phyloP scores from a whole-genome alignment of 2,888 invertebrate genomes.

The Vesta saturnalis region DNA sequence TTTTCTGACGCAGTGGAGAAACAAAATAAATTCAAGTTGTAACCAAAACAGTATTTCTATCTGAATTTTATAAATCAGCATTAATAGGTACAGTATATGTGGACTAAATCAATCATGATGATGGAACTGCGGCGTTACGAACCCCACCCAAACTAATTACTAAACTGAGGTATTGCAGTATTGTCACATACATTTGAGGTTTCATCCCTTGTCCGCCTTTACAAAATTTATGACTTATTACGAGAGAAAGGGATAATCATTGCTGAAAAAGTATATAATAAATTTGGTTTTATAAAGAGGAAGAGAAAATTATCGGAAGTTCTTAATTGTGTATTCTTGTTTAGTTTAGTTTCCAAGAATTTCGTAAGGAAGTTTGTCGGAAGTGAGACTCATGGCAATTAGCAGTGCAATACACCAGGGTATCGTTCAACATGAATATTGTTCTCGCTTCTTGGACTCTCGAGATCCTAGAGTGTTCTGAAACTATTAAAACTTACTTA shows the following conservation, averaged over 20 bases:
- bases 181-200: conserved; percentile 43
- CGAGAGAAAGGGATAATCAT: neutral
- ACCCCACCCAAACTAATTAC: conserved; percentile 52
- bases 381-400: conserved; percentile 53
- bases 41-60: conserved; percentile 39
- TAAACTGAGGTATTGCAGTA: conserved; percentile 35
- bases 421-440: conserved; percentile 51
- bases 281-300: conserved; percentile 13
- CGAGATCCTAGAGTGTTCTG: conserved; percentile 48
- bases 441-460: conserved; percentile 49
- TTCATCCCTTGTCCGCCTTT: conserved; percentile 34
- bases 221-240: conserved; percentile 19
- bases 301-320: conserved; percentile 19
- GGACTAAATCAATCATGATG: conserved; percentile 50
- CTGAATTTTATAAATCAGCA: conserved; percentile 41
- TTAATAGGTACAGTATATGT: conserved; percentile 46
- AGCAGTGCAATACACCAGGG: conserved; percentile 55
- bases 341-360: conserved; percentile 34
- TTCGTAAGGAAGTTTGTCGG: conserved; percentile 35
- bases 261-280: neutral
- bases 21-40: neutral
- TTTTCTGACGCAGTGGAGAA: too few relatives aligned
- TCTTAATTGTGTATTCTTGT: conserved; percentile 47
- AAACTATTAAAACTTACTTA: conserved; percentile 53
- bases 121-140: conserved; percentile 48